Evolutionary conservation across 2,888 invertebrate genomes (phyloP).

Genomic region (Melinaea marsaeus): DNA sequence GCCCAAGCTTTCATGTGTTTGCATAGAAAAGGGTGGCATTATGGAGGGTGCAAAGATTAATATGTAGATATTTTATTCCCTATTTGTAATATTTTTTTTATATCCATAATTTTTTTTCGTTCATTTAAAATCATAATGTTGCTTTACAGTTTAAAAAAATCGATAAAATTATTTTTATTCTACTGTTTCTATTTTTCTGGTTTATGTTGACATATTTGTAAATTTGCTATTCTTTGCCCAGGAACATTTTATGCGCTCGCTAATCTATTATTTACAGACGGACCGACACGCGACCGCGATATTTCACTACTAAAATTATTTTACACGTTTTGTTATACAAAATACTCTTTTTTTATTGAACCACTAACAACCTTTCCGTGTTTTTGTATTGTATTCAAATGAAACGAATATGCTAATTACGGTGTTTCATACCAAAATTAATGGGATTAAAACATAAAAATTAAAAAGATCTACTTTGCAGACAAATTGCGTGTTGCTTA

Average conservation of each 20-base stretch:
- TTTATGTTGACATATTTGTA: background rate
- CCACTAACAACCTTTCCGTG: slow-evolving; percentile 12
- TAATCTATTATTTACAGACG: slow-evolving; percentile 59
- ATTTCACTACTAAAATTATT: slow-evolving; percentile 36
- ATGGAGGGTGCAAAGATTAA: slow-evolving; percentile 26
- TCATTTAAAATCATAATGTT: background rate
- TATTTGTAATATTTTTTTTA: too few relatives aligned
- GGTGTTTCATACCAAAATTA: background rate
- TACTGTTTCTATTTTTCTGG: background rate
- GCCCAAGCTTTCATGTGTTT: slow-evolving; percentile 45
- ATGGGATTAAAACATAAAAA: too few relatives aligned
- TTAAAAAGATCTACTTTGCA: too few relatives aligned
- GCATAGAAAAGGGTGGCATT: slow-evolving; percentile 43
- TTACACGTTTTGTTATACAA: slow-evolving; percentile 31
- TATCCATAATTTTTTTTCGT: background rate
- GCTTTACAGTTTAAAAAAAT: background rate
- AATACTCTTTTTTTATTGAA: slow-evolving; percentile 25
- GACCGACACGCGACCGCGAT: slow-evolving; percentile 43
- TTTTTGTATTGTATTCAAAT: slow-evolving; percentile 11
- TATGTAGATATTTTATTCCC: background rate
- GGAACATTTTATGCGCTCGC: slow-evolving; percentile 41
- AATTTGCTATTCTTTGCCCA: slow-evolving; percentile 25
- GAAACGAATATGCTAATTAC: slow-evolving; percentile 11
- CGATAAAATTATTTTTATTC: too few relatives aligned
- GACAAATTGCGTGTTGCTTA: too few relatives aligned